Percentiles rank a stretch among this genome's conserved stretches.
Evolutionary conservation across 2,113 vertebrate genomes (phyloP).

Genomic region (Atherinomorus stipes): DNA sequence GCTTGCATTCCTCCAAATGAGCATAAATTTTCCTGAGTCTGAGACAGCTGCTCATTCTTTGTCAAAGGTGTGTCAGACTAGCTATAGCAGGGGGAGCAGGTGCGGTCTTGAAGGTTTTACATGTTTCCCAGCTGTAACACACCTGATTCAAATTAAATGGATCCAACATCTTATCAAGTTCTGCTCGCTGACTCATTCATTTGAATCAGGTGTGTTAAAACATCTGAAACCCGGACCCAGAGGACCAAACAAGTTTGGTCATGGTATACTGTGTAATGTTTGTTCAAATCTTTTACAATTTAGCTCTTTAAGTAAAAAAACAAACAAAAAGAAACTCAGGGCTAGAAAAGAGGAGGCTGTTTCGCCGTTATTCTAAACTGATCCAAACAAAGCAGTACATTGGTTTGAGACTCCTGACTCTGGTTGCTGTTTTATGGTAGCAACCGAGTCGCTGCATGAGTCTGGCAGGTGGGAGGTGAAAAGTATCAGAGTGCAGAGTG

Average conservation of each 20-base stretch:
- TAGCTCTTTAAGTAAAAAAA: too few relatives aligned
- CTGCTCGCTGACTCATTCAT: background rate
- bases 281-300: background rate
- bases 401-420: constrained; percentile 14
- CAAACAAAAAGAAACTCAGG: constrained; percentile 27
- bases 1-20: too few relatives aligned
- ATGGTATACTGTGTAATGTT: too few relatives aligned
- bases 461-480: constrained; percentile 54
- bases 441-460: constrained; percentile 44
- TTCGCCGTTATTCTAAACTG: constrained; percentile 28
- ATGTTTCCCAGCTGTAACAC: too few relatives aligned
- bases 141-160: too few relatives aligned
- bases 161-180: background rate
- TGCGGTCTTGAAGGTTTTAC: too few relatives aligned
- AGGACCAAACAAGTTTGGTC: too few relatives aligned
- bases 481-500: constrained; percentile 22
- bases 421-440: constrained; percentile 28
- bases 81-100: too few relatives aligned
- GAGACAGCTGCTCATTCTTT: background rate
- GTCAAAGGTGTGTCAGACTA: background rate
- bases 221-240: too few relatives aligned
- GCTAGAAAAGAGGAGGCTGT: constrained; percentile 23
- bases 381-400: constrained; percentile 39
- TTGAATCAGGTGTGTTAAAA: too few relatives aligned
- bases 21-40: background rate